Evolutionary conservation across 2,113 vertebrate genomes (phyloP).

Genomic region (Sclerurus mexicanus): DNA sequence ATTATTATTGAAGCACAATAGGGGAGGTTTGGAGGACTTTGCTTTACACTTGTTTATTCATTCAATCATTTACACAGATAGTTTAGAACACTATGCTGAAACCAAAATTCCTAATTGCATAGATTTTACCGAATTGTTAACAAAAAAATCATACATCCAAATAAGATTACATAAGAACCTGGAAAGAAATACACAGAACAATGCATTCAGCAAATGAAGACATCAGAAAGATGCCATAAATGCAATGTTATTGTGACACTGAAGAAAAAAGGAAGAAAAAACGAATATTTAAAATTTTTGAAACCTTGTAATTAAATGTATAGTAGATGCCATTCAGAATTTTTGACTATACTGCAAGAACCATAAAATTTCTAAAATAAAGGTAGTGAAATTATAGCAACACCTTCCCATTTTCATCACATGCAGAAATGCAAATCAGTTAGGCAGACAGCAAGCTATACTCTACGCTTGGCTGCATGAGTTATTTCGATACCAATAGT

Average conservation of each 20-base stretch:
- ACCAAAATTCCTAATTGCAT: neutral
- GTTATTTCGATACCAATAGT: neutral
- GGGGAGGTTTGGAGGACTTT: neutral
- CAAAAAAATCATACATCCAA: neutral
- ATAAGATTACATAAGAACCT: slow-evolving; percentile 1
- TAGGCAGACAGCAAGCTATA: neutral
- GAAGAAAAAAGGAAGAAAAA: neutral
- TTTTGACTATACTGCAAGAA: neutral
- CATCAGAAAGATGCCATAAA: neutral
- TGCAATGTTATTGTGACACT: neutral
- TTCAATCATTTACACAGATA: slow-evolving; percentile 40
- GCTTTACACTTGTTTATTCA: slow-evolving; percentile 14
- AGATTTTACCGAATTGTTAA: slow-evolving; percentile 28
- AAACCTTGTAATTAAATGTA: neutral
- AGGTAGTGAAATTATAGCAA: neutral
- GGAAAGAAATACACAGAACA: neutral
- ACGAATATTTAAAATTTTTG: neutral
- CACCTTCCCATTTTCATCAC: neutral
- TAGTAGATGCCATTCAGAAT: neutral
- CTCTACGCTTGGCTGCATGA: neutral
- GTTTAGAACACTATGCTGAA: neutral
- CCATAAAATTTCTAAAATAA: neutral
- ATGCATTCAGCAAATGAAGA: neutral
- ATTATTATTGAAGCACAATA: neutral
- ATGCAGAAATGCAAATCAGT: slow-evolving; percentile 15